Evolutionary conservation across 2,113 vertebrate genomes (phyloP).

Genomic region (Abramis brama): DNA sequence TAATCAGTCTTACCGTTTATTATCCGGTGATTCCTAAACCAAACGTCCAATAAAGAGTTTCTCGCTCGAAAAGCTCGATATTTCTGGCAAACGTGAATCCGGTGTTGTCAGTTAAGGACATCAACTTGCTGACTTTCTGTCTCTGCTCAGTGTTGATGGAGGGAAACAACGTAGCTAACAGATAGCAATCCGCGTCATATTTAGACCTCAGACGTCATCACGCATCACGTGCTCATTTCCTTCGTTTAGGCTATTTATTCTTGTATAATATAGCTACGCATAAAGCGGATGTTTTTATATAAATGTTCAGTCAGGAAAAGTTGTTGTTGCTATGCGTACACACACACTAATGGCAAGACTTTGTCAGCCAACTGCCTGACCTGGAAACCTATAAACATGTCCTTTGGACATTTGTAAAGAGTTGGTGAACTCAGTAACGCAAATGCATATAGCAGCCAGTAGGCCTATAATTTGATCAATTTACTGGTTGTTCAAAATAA

Average conservation of each 20-base stretch:
- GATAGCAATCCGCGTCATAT: constrained; percentile 5
- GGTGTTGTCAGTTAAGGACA: background rate
- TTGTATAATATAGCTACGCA: background rate
- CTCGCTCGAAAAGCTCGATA: background rate
- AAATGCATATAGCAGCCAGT: too few species aligned
- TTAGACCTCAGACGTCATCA: constrained; percentile 15
- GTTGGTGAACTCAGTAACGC: too few species aligned
- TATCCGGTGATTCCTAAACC: background rate
- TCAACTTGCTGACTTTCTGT: constrained; percentile 9
- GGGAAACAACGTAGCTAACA: constrained; percentile 37
- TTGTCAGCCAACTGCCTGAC: background rate
- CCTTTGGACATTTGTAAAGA: too few species aligned
- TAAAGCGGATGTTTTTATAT: background rate
- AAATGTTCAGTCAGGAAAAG: background rate
- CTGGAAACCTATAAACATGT: too few species aligned
- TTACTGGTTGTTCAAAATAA: too few species aligned
- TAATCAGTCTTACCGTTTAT: constrained; percentile 20
- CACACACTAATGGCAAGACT: background rate
- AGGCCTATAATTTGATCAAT: too few species aligned
- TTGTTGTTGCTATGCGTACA: background rate
- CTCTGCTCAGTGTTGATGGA: constrained; percentile 41
- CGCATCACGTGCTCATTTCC: background rate
- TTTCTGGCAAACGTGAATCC: background rate
- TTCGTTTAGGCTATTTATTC: background rate
- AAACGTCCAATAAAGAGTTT: background rate